A percentile compares a stretch with the other conserved stretches of the same genome.
These are phyloP conservation scores for Spisula solida DNA, from an alignment of 2,888 invertebrate genomes.

Conservation along the genomic window DNA sequence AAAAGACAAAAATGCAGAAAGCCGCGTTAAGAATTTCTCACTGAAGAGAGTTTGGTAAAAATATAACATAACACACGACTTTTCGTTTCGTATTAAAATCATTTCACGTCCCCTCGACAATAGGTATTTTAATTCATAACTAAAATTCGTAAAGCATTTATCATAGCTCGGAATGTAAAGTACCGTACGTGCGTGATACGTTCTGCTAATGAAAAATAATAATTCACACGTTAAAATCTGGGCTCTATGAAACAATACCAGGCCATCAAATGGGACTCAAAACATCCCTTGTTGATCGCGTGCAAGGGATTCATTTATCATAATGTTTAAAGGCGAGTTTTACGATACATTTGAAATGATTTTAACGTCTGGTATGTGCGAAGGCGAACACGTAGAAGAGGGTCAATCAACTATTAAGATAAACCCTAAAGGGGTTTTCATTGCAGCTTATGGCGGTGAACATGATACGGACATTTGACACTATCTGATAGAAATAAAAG, in stretches of 20 bases:
- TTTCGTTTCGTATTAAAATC: conserved; percentile 17
- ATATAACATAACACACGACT: neutral
- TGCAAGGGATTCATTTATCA: conserved; percentile 42
- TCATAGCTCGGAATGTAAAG: neutral
- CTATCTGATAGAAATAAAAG: neutral
- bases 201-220: conserved; percentile 35
- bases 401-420: conserved; percentile 43
- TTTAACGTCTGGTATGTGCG: conserved; percentile 44
- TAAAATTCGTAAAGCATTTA: conserved; percentile 9
- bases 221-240: conserved; percentile 44
- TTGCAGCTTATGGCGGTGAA: conserved; percentile 33
- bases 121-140: conserved; percentile 17
- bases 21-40: neutral
- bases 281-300: conserved; percentile 43
- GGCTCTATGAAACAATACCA: conserved; percentile 31
- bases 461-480: conserved; percentile 29
- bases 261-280: conserved; percentile 24
- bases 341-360: conserved; percentile 33
- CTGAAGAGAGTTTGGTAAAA: neutral
- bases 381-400: conserved; percentile 28
- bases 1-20: neutral
- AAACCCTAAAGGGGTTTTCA: conserved; percentile 2
- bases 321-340: conserved; percentile 14
- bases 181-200: neutral
- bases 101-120: conserved; percentile 8